Evolutionary conservation across 2,113 vertebrate species (phyloP), one percentile per base, ranked within the genome.

Genomic region (Motacilla alba): DNA sequence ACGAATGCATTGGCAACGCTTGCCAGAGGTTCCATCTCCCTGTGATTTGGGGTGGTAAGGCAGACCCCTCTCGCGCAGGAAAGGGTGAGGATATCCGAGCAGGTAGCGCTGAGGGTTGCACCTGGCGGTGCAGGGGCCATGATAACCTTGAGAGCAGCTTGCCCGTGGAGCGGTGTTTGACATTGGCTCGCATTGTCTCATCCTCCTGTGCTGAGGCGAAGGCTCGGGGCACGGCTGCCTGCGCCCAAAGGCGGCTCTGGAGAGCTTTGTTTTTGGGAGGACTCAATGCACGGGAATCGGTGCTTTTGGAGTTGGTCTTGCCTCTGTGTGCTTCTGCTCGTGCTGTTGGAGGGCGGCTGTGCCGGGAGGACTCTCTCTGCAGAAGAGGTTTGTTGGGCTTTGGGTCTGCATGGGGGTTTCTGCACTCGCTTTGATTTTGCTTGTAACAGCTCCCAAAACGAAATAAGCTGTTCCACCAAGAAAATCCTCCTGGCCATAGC

Each of bases 61-160:
- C 73, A 85, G 85, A 68, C 3, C 9, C 9, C 31, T 17, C 8
- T 28, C 31, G 28, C 13, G 2, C 27, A 58, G 66, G 43, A 72
- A 58, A 3, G 0, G 3, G 12, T 24, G 1, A 1, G 27, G 67
- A 39, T 69, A 27, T 12, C 50, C 79, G 16, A 37, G 76, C 39
- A 93, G 82, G 93, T 78, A 90, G 78, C 0, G 4, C 44, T 50
- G 77, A 66, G 60, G 72, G n/a, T 73, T 60, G 74, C 1, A 28
- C 74, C 84, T 62, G 79, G 81, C 58, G 20, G 49, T 8, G 73
- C 82, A 68, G 87, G 94, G 85, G 80, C 93, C 82, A 55, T 67
- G 56, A 87, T 93, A 94, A 92, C 95, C 91, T 95, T 97, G 93
- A 83, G 76, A 83, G 80, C 89, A 67, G 90, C 63, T 66, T 75